phyloP scores from a whole-genome alignment of 2,797 vertebrate species.

The Ambastaia sidthimunki region DNA sequence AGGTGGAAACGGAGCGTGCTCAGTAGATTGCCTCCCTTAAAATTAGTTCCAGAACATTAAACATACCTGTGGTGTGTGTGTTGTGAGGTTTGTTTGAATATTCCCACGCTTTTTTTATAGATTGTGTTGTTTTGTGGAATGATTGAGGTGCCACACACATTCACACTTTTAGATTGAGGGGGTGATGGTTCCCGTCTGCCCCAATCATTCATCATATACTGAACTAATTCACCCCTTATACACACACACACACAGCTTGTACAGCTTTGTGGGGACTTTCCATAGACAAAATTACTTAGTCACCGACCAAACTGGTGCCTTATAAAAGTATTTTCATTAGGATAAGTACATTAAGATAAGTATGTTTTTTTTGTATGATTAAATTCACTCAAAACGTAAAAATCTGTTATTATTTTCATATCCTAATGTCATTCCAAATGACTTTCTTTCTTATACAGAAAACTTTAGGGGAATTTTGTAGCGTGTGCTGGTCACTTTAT shows the following conservation, averaged over 20 bases:
- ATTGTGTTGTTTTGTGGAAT: conserved; percentile 24
- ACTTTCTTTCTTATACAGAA: background rate
- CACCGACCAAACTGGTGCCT: too few species aligned
- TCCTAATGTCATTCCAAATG: background rate
- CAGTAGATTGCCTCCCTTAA: conserved; percentile 46
- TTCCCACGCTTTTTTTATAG: conserved; percentile 8
- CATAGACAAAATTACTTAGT: background rate
- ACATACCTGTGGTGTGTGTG: conserved; percentile 34
- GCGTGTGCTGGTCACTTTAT: background rate
- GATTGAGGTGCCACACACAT: conserved; percentile 16
- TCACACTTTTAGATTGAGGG: background rate
- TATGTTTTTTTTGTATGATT: too few species aligned
- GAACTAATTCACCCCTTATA: conserved; percentile 6
- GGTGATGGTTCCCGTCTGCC: conserved; percentile 3
- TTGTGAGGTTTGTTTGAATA: conserved; percentile 29
- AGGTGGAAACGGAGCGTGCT: conserved; percentile 6
- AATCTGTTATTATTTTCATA: background rate
- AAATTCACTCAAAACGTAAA: too few species aligned
- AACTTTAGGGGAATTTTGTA: background rate
- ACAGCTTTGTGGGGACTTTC: background rate
- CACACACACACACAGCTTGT: background rate
- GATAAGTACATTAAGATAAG: too few species aligned
- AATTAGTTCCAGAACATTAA: conserved; percentile 57
- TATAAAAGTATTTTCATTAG: too few species aligned
- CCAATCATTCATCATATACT: conserved; percentile 12